Base-by-base conservation (phyloP, 2,113 vertebrate species). In the Neotoma lepida region DNA sequence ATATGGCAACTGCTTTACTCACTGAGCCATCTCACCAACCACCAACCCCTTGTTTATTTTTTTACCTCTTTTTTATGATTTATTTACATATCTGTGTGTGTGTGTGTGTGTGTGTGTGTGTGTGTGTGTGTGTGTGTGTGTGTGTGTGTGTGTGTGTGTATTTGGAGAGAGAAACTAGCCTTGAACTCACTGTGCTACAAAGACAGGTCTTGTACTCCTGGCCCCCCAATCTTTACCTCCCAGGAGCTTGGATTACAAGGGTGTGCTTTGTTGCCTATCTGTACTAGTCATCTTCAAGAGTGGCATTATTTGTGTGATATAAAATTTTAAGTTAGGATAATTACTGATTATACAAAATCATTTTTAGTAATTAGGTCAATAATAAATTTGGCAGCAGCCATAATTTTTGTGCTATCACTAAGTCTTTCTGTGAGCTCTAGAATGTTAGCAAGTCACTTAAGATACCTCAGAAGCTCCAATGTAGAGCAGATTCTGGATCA, bases 371-470 rank as follows among this genome's bases (percentile, higher is more conserved):
- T 70, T 93, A 91, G 24, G 28, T 63, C 26, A 89, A 46, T 63
- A 82, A 89, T 84, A 4, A 77, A 87, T 94, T 96, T 94, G 46
- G 41, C 68, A 89, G 41, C 89, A 71, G 7, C 49, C 78, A 17
- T 85, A 91, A 78, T 51, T 78, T 96, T 91, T 91, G n/a, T 92
- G 70, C 17, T 86, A 66, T 33, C 84, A 63, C 39, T 94, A 24
- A 88, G 91, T 92, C 22, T 70, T 96, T 91, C 63, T 84, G n/a
- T 89, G 41, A 89, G 13, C 1, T 91, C 46, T 89, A 44, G 35
- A 95, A 89, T 89, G 22, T 87, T 95, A 89, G 44, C 61, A 49
- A 91, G 35, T 95, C n/a, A 84, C 49, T 64, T 70, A 63, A 86
- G 54, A 88, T 85, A 88, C 68, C 46, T 63, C 68, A 89, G 68